A percentile compares a stretch with the other conserved stretches of the same genome.
Evolutionary conservation across 2,797 vertebrate genomes (phyloP).

Genomic region (Acrossocheilus fasciatus): DNA sequence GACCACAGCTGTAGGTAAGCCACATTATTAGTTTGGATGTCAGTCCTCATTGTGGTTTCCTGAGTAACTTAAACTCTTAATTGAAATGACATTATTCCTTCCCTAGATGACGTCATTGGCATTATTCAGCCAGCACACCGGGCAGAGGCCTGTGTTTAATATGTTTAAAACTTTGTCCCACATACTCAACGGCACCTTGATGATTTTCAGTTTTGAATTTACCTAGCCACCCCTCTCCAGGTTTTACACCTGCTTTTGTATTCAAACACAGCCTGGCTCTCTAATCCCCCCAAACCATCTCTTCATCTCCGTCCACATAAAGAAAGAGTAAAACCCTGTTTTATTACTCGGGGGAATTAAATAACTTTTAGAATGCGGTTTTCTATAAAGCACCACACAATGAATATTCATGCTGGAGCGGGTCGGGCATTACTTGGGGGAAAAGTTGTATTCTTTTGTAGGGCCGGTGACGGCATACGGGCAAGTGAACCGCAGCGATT

Average conservation of each 20-base stretch:
- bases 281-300: background rate
- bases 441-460: conserved; percentile 55
- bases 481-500: conserved; percentile 59
- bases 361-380: conserved; percentile 65
- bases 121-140: conserved; percentile 19
- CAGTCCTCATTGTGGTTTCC: conserved; percentile 29
- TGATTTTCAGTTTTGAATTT: conserved; percentile 62
- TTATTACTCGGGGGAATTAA: conserved; percentile 68
- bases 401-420: conserved; percentile 66
- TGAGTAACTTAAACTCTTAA: conserved; percentile 23
- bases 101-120: background rate
- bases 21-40: conserved; percentile 42
- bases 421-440: conserved; percentile 55
- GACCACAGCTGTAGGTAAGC: conserved; percentile 20
- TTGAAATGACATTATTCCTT: conserved; percentile 13
- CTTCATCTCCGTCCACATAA: conserved; percentile 46
- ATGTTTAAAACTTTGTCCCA: conserved; percentile 23
- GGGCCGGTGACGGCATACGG: conserved; percentile 28
- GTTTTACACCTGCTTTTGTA: conserved; percentile 45
- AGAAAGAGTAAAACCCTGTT: conserved; percentile 63
- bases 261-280: conserved; percentile 53
- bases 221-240: conserved; percentile 53
- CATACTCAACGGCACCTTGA: conserved; percentile 26
- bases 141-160: conserved; percentile 33
- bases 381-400: conserved; percentile 66